phyloP scores from a whole-genome alignment of 2,113 vertebrate genomes.

The Rhea americana region DNA sequence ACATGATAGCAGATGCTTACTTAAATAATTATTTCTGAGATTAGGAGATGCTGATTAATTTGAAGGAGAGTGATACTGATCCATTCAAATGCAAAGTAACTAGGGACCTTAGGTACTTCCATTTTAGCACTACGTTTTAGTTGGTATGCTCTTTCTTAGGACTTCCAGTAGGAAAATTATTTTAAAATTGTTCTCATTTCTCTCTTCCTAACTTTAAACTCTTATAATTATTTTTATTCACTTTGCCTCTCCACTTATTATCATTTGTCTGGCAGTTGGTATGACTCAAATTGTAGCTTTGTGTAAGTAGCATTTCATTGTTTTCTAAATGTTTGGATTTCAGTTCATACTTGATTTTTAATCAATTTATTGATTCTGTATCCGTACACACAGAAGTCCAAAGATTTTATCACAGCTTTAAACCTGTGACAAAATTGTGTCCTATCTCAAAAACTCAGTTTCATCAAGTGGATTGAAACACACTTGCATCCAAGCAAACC shows the following conservation, averaged over 20 bases:
- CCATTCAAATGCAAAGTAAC: background rate
- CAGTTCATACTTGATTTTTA: background rate
- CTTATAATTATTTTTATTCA: background rate
- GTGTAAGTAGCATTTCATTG: background rate
- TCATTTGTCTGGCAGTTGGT: rapidly evolving
- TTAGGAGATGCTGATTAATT: background rate
- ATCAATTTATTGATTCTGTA: background rate
- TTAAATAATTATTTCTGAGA: background rate
- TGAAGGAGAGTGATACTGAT: background rate
- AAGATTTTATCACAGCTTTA: background rate
- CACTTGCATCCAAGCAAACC: background rate
- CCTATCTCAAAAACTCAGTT: background rate
- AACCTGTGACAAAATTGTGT: background rate
- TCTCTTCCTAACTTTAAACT: background rate
- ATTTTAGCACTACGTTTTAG: background rate
- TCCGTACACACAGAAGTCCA: background rate
- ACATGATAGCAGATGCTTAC: background rate
- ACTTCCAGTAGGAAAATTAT: background rate
- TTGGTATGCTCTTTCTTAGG: background rate
- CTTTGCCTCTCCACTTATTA: background rate
- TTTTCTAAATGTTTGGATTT: rapidly evolving
- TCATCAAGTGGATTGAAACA: background rate
- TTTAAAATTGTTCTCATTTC: background rate
- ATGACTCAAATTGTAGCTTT: background rate
- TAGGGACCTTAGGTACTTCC: background rate